phyloP scores from a whole-genome alignment of 2,113 vertebrate species.

The Strix aluco region DNA sequence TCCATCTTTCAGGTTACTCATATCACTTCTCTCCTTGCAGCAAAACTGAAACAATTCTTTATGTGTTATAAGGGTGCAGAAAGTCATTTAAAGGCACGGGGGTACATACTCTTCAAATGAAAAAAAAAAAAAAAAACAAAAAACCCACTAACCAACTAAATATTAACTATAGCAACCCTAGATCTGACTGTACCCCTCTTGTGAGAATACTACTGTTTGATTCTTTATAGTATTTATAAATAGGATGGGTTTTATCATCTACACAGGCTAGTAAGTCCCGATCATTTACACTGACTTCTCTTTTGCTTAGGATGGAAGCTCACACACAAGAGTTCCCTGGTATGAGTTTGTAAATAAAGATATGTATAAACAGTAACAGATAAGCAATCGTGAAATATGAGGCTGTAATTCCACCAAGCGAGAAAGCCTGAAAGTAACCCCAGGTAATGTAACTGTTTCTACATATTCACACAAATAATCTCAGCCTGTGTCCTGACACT shows the following conservation, averaged over 20 bases:
- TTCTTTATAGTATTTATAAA: neutral
- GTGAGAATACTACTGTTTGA: neutral
- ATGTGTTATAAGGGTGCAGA: neutral
- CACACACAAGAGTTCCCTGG: neutral
- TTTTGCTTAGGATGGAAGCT: neutral
- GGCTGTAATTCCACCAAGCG: neutral
- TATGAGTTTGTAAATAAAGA: neutral
- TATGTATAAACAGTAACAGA: neutral
- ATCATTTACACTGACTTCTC: neutral
- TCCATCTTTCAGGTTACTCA: neutral
- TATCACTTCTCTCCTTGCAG: neutral
- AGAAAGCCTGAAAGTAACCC: neutral
- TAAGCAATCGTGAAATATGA: neutral
- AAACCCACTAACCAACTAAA: neutral
- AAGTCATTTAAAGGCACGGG: neutral
- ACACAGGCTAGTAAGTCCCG: neutral
- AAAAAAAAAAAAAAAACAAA: neutral
- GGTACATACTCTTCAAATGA: neutral
- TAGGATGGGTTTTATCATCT: neutral
- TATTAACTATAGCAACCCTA: neutral
- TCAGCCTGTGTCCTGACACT: slow-evolving; percentile 20
- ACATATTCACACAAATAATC: slow-evolving; percentile 53
- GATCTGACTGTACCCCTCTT: neutral
- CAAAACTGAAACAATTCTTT: neutral
- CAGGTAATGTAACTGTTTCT: slow-evolving; percentile 18